Base-by-base conservation (phyloP, 1,140 invertebrate genomes). In the Drosophila lini region DNA sequence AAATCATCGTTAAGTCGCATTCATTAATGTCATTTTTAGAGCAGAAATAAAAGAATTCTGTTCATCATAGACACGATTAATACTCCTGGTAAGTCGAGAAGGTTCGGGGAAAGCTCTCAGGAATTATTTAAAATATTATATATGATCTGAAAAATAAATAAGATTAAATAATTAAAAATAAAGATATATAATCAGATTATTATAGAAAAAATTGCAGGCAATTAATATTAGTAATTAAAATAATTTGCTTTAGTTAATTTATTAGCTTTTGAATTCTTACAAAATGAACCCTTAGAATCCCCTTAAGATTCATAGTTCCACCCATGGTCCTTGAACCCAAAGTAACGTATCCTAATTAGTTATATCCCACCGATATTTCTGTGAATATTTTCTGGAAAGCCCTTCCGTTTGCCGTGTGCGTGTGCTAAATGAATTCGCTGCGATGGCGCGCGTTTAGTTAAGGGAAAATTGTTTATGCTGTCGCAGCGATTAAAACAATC, bases 401-500 rank as follows among this genome's bases (percentile, higher is more conserved):
- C 38, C 34, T 71, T 73, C 44, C 64, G 52, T 40, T 70, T 16
- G 42, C 31, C 44, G 53, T 76, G 61, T 83, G 71, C 65, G 81
- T 80, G 80, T 62, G 42, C 31, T 34, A 74, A 62, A 67, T 67
- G 42, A 75, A 83, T 69, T 50, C 40, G 48, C 63, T 65, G 73
- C 77, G 74, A 73, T 79, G 68, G 41, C 52, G 25, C 28, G 74
- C 75, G 64, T 82, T 82, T 79, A 79, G 70, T 76, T 48, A 56
- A 58, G 70, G 60, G 65, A 63, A 71, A 83, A 83, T 83, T 62
- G 45, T 38, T 83, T 80, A 71, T 80, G 74, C 75, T 75, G 80
- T 75, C 76, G 68, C 62, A 61, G 40, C 67, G 65, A 83, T 84
- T 75, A 74, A 69, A 84, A 70, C 57, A 59, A 80, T 84, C 81